These are phyloP conservation scores for Scyliorhinus canicula DNA, from an alignment of 2,797 vertebrate genomes.

Conservation along the genomic window DNA sequence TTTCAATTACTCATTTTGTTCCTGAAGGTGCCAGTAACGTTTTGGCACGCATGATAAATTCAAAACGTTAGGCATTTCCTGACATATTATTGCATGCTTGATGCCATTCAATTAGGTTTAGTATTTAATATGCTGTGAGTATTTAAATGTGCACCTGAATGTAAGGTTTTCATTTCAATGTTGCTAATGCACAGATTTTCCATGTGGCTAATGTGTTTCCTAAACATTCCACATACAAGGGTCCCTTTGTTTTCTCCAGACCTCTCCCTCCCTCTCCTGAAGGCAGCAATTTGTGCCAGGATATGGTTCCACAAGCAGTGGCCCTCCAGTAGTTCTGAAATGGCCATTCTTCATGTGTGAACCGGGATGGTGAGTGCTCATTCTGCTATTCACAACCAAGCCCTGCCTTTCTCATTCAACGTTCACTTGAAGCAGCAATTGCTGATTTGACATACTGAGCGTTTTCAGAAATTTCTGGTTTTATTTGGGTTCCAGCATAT, in stretches of 20 bases:
- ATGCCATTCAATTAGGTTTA: background rate
- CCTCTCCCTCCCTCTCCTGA: conserved; percentile 31
- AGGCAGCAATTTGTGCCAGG: conserved; percentile 32
- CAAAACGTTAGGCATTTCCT: background rate
- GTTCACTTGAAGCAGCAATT: conserved; percentile 4
- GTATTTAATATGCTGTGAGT: background rate
- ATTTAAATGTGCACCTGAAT: conserved; percentile 13
- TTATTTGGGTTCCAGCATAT: background rate
- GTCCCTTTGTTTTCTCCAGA: conserved; percentile 35
- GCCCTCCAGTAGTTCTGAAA: conserved; percentile 32
- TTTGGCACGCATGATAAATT: background rate
- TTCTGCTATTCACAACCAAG: conserved; percentile 35
- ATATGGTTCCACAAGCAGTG: conserved; percentile 33
- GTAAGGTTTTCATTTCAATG: conserved; percentile 23
- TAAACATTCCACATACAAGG: conserved; percentile 34
- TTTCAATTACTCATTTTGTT: background rate
- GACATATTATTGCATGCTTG: background rate
- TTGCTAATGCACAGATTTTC: conserved; percentile 30
- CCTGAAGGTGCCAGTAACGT: background rate
- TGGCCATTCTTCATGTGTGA: conserved; percentile 35
- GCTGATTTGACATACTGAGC: conserved; percentile 17
- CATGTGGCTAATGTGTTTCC: conserved; percentile 26
- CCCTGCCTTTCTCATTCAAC: conserved; percentile 20
- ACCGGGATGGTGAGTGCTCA: conserved; percentile 32
- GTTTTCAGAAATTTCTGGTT: conserved; percentile 5